Base-by-base conservation (phyloP, 2,797 vertebrate genomes). In the Hydrophis major region DNA sequence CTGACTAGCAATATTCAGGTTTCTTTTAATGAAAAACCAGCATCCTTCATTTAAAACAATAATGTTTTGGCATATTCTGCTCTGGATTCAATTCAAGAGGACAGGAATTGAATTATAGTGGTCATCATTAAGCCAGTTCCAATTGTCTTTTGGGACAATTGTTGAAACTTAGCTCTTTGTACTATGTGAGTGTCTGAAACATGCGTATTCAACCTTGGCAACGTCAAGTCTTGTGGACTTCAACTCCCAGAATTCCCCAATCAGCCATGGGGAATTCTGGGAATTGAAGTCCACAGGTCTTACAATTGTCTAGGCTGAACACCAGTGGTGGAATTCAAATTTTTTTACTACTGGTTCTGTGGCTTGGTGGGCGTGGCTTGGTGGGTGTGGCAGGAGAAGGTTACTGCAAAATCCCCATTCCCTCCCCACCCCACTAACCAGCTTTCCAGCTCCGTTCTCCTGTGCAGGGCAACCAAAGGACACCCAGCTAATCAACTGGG, bases 1-100 rank as follows among this genome's bases (percentile, higher is more conserved):
- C 12, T 92, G 94, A 94, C 32, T n/a, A 90, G 91, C 25, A 88
- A 69, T 92, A 92, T 93, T 93, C 93, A 47, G 47, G 10, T 57
- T 57, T 57, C 12, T 53, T 63, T 60, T 60, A 53, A 53, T 22
- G 20, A 91, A 20, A 93, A 74, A 94, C 92, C 2, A 22, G 8
- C 91, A 59, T 89, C 27, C 83, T 63, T 92, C 66, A 6, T 92
- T 94, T 42, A 7, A 88, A 20, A 78, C 18, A 16, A 88, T 78
- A 59, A 0, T 86, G 87, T 47, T 7, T 88, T 69, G 88, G 4
- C 3, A 28, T 93, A 86, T 12, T 86, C 20, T 83, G 42, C 2
- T 94, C 86, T n/a, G 37, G 0, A 6, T 92, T 83, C 56, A 88
- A 22, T 92, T 94, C 59, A 25, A 37, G 10, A 22, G 91, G 59